Conservation (phyloP, 2,888 invertebrate species). For the Chironomus riparius region DNA sequence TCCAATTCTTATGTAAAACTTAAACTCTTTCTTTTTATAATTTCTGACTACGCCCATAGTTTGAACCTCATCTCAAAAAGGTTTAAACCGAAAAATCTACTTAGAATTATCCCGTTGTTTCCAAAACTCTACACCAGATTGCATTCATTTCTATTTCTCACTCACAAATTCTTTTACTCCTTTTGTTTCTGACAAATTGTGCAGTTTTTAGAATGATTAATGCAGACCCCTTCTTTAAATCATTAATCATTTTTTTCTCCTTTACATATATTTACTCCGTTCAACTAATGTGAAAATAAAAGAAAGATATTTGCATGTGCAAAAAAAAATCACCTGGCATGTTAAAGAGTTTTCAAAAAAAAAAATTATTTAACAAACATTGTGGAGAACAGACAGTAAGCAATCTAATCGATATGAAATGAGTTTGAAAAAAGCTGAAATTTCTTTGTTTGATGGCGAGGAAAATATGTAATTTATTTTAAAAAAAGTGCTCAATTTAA, state of each 20-base stretch:
- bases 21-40: too few species aligned
- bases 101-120: too few species aligned
- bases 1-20: too few species aligned
- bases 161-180: too few species aligned
- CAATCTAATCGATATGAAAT: neutral
- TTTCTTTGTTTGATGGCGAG: too few species aligned
- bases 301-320: neutral
- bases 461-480: too few species aligned
- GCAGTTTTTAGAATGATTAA: neutral
- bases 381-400: neutral
- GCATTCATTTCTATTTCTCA: neutral
- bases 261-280: neutral
- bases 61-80: too few species aligned
- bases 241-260: neutral
- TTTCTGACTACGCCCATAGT: too few species aligned
- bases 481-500: too few species aligned
- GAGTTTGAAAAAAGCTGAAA: too few species aligned
- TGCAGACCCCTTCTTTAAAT: neutral
- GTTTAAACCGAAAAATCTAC: too few species aligned
- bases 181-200: neutral
- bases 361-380: neutral
- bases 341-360: neutral
- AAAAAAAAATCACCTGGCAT: neutral
- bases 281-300: neutral
- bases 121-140: too few species aligned